Evolutionary conservation across 1,140 invertebrate genomes (phyloP), one percentile per base, ranked within the genome.

Genomic region (Dreissena polymorpha): DNA sequence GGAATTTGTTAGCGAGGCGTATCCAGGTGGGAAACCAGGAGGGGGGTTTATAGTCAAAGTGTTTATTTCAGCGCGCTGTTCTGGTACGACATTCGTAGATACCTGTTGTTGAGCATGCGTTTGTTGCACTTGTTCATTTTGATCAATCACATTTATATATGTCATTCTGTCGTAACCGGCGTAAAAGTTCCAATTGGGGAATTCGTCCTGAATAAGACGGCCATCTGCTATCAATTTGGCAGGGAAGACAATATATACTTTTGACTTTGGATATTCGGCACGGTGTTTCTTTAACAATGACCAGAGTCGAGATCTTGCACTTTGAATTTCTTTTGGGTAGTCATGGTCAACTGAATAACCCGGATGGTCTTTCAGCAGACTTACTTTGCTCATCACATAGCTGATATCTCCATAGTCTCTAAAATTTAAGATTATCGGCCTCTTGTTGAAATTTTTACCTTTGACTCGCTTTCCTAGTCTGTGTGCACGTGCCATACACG

Each of bases 301-400:
- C 64, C 65, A 78, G 21, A 78, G 21, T 53, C 67, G 49, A 6
- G 76, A 68, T 53, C 67, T n/a, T 13, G 76, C 76, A 16, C 55
- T 65, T 53, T 78, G 76, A 27, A 78, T 78, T 57, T 78, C 76
- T 57, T 70, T 78, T 55, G 76, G 75, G 25, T 23, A 67, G 29
- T 77, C 75, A 50, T 49, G 18, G 27, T 77, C 75, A 21, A 77
- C 51, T n/a, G 76, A 68, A 39, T 69, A 50, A 7, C 74, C 60
- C 5, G 74, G 74, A 23, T 39, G n/a, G 29, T 25, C 69, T 51
- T 64, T 80, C 2, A 80, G 14, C 25, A 14, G 7, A 25, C 39
- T 49, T 16, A 27, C 78, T 23, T 55, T 71, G 25, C 68, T 63
- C 78, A 80, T 71, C 18, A 80, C 70, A 23, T 60, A 23, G 7